Conservation (phyloP, 1,140 invertebrate genomes). For the Drosophila lacertosa region DNA sequence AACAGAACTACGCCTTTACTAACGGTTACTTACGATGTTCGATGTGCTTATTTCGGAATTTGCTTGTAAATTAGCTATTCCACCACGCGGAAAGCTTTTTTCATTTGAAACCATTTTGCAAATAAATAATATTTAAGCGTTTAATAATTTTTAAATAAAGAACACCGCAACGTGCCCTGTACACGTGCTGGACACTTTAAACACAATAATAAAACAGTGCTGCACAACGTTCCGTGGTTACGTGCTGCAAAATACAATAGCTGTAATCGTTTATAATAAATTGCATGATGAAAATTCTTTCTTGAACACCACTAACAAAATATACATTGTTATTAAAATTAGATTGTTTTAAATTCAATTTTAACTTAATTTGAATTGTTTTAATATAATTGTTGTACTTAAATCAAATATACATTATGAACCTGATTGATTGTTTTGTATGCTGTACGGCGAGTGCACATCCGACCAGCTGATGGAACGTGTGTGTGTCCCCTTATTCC, state of each 20-base stretch:
- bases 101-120: conserved; percentile 55
- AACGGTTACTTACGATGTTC: conserved; percentile 62
- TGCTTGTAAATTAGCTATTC: conserved; percentile 42
- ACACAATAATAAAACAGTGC: conserved; percentile 28
- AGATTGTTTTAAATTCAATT: no score
- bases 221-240: conserved; percentile 1
- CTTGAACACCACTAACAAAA: no score
- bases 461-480: conserved; percentile 17
- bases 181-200: conserved; percentile 50
- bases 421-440: neutral
- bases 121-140: conserved; percentile 1
- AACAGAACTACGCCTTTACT: neutral
- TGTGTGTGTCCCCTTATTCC: conserved; percentile 29
- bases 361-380: neutral
- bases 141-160: conserved; percentile 45
- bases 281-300: neutral
- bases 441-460: neutral
- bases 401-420: neutral
- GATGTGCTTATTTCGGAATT: conserved; percentile 37
- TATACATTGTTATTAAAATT: no score
- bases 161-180: conserved; percentile 48
- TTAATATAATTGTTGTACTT: neutral
- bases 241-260: neutral
- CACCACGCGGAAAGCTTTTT: conserved; percentile 82
- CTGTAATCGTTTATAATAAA: neutral